Evolutionary conservation across 2,888 invertebrate species (phyloP).

Genomic region (Phengaris arion): DNA sequence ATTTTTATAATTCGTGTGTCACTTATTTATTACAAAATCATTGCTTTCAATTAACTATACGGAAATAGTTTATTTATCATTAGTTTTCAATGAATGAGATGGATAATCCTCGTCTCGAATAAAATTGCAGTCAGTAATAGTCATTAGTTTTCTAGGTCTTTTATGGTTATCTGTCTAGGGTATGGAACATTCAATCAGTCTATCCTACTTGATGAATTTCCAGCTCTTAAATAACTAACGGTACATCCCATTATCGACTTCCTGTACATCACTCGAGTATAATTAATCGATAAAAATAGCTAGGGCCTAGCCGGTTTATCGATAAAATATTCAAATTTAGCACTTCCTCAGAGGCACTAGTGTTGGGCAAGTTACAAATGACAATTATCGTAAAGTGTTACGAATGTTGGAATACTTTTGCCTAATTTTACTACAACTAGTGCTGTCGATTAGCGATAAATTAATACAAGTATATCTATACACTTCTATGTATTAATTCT

Average conservation of each 20-base stretch:
- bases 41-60: not conserved
- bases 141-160: constrained; percentile 2
- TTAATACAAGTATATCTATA: no score
- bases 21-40: not conserved
- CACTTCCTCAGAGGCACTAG: no score
- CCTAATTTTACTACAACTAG: no score
- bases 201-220: constrained; percentile 10
- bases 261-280: constrained; percentile 1
- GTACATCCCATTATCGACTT: constrained; percentile 14
- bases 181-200: not conserved
- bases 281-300: constrained; percentile 24
- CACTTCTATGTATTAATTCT: no score
- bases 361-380: no score
- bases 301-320: not conserved
- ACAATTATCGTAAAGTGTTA: no score
- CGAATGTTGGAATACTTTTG: no score
- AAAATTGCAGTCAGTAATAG: not conserved
- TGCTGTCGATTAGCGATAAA: no score
- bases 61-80: not conserved
- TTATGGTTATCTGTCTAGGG: constrained; percentile 13
- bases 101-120: not conserved
- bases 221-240: constrained; percentile 13
- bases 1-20: no score
- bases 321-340: no score
- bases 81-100: not conserved